Conservation (phyloP, 2,888 invertebrate species). For the Sturmia bella region DNA sequence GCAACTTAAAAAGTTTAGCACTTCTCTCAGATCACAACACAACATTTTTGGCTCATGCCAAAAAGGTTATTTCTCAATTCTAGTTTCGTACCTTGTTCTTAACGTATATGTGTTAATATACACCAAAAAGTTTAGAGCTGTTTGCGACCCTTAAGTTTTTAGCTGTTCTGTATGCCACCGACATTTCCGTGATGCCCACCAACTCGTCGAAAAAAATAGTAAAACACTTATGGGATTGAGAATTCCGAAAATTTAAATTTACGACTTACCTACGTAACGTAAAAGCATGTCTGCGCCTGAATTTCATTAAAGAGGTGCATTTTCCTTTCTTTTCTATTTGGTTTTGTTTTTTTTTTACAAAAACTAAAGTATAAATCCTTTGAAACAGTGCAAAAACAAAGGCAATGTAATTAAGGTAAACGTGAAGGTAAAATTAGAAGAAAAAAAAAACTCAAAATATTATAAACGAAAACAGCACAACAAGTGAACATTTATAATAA, state of each 20-base stretch:
- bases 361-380: slow-evolving; percentile 44
- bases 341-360: background rate
- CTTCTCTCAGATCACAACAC: too few species aligned
- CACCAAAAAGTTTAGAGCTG: too few species aligned
- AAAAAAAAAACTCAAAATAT: slow-evolving; percentile 10
- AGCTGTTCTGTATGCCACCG: too few species aligned
- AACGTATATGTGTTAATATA: background rate
- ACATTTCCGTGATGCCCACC: too few species aligned
- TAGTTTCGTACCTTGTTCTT: too few species aligned
- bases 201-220: too few species aligned
- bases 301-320: slow-evolving; percentile 53
- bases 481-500: slow-evolving; percentile 66
- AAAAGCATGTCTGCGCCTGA: slow-evolving; percentile 37
- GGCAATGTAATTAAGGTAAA: slow-evolving; percentile 50
- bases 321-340: slow-evolving; percentile 7
- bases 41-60: too few species aligned
- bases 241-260: too few species aligned
- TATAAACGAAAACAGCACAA: slow-evolving; percentile 11
- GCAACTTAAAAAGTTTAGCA: too few species aligned
- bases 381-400: slow-evolving; percentile 13
- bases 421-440: slow-evolving; percentile 31
- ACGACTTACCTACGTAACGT: background rate
- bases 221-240: too few species aligned
- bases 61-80: too few species aligned
- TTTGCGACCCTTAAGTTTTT: background rate